Base-by-base conservation (phyloP, 1,140 invertebrate species). In the Drosophila subobscura region DNA sequence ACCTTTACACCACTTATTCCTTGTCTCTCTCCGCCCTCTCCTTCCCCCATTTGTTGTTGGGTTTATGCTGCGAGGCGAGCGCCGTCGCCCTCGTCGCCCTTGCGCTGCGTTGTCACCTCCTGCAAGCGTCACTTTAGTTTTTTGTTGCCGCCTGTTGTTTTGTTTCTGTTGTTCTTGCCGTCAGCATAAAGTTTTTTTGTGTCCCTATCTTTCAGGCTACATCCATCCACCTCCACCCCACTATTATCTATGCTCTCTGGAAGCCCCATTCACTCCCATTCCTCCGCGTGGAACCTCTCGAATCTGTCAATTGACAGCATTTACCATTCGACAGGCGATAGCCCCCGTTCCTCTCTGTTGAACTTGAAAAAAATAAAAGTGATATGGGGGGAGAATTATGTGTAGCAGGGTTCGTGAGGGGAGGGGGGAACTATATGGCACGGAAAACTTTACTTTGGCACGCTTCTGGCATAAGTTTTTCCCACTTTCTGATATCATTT, bases 261-360 rank as follows among this genome's bases (percentile, higher is more conserved):
- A 33, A 33, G 2, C 2, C 16, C 20, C 25, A 29, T 22, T 14
- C 12, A 10, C 33, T 25, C 20, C 20, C 65, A 10, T 25, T 20
- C 51, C 66, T 33, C 14, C 61, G 49, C 47, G 42, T 29, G 29
- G 51, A 56, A 20, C 50, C 29, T 75, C 54, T 37, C 10, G 33
- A 37, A 37, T 37, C 72, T 76, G 79, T 84, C 49, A 75, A 88
- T 81, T 86, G 81, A 68, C 77, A 71, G 81, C 84, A 67, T 81
- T 80, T 66, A 80, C 80, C 73, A 80, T 76, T 70, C 51, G 54
- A 37, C 47, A 55, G 37, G 41, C 50, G 55, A 3, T 3, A 3
- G 10, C 33, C 10, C 10, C 33, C 1, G 3, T 3, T 0, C 8
- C 44, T n/a, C 23, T 20, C 23, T 54, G 27, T 59, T 22, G 14